A percentile compares a stretch with the other conserved stretches of the same genome.
Conservation (phyloP, 92 coral and sea anemone genomes). For the Diadumene lineata region DNA sequence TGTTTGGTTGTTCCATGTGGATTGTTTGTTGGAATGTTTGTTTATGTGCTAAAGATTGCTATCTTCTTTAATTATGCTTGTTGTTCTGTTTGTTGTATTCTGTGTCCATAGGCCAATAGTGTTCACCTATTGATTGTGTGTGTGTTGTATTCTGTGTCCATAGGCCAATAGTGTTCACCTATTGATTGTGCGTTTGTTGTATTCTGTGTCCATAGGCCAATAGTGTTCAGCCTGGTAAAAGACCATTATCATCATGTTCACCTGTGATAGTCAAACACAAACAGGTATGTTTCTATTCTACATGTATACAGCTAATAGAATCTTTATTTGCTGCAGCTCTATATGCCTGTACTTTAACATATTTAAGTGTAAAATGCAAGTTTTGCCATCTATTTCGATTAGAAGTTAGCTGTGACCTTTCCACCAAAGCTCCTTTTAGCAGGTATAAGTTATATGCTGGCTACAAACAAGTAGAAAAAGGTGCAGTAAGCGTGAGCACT, state of each 20-base stretch:
- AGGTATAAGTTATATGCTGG: too few relatives aligned
- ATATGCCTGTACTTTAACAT: too few relatives aligned
- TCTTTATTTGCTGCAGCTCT: too few relatives aligned
- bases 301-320: too few relatives aligned
- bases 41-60: background rate
- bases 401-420: too few relatives aligned
- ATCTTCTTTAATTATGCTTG: background rate
- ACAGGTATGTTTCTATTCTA: too few relatives aligned
- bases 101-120: slow-evolving; percentile 77
- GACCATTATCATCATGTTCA: slow-evolving; percentile 73
- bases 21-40: background rate
- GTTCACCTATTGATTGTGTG: slow-evolving; percentile 31
- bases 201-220: slow-evolving; percentile 71
- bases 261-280: slow-evolving; percentile 82
- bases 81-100: background rate
- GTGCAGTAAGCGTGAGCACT: too few relatives aligned
- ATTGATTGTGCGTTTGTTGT: background rate
- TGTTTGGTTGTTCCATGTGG: slow-evolving; percentile 18
- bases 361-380: too few relatives aligned
- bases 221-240: slow-evolving; percentile 78
- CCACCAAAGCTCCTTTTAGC: too few relatives aligned
- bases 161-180: background rate
- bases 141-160: background rate
- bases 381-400: too few relatives aligned
- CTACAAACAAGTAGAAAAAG: too few relatives aligned